These are phyloP conservation scores for Camelus bactrianus DNA, from an alignment of 2,113 vertebrate genomes.

Conservation along the genomic window DNA sequence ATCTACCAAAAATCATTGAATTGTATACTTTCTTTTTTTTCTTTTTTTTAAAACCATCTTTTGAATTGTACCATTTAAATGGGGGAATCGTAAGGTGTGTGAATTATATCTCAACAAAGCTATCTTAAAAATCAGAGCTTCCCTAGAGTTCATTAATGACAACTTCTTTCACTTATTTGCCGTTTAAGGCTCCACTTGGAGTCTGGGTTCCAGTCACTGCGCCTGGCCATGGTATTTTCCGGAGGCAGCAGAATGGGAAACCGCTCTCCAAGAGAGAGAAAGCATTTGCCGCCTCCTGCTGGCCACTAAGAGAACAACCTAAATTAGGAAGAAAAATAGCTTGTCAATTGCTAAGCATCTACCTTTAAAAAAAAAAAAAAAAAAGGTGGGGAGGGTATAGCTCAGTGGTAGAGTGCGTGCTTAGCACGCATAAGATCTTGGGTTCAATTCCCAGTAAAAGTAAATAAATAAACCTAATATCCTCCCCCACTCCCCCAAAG, in stretches of 20 bases:
- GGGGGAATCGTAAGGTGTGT: background rate
- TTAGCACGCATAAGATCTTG: too few species aligned
- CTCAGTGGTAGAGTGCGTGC: too few species aligned
- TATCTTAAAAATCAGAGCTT: background rate
- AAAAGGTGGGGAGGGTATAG: background rate
- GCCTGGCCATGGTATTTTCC: accelerated
- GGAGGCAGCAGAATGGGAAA: too few species aligned
- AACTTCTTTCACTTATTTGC: background rate
- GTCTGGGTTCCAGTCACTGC: background rate
- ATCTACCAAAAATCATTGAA: too few species aligned
- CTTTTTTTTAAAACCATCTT: too few species aligned
- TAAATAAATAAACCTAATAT: too few species aligned
- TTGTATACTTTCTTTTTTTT: too few species aligned
- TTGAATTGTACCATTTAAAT: background rate
- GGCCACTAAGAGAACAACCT: conserved; percentile 33
- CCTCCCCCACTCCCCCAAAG: too few species aligned
- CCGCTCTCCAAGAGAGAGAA: background rate
- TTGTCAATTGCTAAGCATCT: background rate
- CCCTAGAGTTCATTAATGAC: background rate
- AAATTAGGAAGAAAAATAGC: background rate
- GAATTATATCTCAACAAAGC: background rate
- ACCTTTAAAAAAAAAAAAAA: background rate
- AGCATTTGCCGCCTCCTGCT: conserved; percentile 66
- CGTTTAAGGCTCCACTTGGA: background rate
- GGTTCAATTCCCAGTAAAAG: too few species aligned